Conservation (phyloP, 2,797 vertebrate species). For the Accipiter minullus region DNA sequence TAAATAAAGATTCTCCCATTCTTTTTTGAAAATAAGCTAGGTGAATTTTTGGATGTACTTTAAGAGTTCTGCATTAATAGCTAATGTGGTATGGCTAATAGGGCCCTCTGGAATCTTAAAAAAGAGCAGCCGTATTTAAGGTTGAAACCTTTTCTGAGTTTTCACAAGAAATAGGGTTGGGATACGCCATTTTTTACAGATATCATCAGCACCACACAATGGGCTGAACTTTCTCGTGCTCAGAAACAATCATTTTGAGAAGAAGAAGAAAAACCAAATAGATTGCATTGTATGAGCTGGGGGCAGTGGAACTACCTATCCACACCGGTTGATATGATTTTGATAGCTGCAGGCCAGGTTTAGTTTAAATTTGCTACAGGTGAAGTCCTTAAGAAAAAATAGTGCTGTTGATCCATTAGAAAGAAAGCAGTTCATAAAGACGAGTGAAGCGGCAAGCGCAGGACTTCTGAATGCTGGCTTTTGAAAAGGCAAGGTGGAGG, state of each 20-base stretch:
- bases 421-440: neutral
- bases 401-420: neutral
- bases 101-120: neutral
- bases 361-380: neutral
- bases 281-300: neutral
- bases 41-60: neutral
- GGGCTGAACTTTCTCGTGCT: neutral
- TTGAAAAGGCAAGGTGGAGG: neutral
- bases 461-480: neutral
- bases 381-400: neutral
- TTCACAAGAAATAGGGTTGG: neutral
- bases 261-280: neutral
- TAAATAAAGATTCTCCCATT: neutral
- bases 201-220: neutral
- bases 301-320: neutral
- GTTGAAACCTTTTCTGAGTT: neutral
- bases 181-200: neutral
- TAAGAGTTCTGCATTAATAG: neutral
- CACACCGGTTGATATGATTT: neutral
- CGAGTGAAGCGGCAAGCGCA: neutral
- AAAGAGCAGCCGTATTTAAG: neutral
- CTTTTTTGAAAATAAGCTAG: neutral
- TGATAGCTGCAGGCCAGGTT: neutral
- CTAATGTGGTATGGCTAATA: neutral
- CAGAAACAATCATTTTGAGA: neutral